phyloP scores from a whole-genome alignment of 2,113 vertebrate genomes.

The Nothobranchius furzeri region DNA sequence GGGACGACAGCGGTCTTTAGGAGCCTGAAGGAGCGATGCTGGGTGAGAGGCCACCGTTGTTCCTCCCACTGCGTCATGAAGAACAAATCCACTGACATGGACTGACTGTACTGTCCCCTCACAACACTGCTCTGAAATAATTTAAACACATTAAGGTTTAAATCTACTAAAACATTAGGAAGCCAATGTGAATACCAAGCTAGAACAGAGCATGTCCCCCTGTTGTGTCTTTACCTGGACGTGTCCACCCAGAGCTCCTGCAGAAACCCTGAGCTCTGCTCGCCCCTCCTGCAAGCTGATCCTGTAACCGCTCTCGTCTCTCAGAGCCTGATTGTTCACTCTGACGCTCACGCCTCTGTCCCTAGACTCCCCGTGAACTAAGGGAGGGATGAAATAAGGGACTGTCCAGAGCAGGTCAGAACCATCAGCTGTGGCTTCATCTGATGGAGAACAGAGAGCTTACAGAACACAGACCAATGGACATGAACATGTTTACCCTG shows the following conservation, averaged over 20 bases:
- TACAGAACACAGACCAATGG: not conserved
- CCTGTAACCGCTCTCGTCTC: conserved; percentile 29
- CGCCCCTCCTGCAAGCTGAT: conserved; percentile 26
- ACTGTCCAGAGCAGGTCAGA: conserved; percentile 48
- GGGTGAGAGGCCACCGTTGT: conserved; percentile 51
- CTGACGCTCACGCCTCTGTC: conserved; percentile 32
- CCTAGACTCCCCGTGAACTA: conserved; percentile 39
- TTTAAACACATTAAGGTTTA: not conserved
- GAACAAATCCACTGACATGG: conserved; percentile 48
- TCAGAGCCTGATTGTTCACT: conserved; percentile 32
- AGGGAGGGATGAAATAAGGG: conserved; percentile 28
- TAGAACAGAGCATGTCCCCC: no score
- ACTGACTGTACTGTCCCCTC: conserved; percentile 49
- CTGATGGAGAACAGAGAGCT: conserved; percentile 21
- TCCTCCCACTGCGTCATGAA: conserved; percentile 63
- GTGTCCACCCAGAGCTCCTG: conserved; percentile 26
- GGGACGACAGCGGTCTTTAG: conserved; percentile 51
- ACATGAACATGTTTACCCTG: no score
- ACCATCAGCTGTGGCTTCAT: conserved; percentile 36
- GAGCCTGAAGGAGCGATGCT: conserved; percentile 52
- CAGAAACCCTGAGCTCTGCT: conserved; percentile 51
- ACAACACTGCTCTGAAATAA: conserved; percentile 49
- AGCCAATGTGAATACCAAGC: no score
- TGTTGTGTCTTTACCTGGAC: conserved; percentile 38
- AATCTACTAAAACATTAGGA: not conserved